Conservation (phyloP, 2,797 vertebrate genomes). For the Chloroceryle inda region DNA sequence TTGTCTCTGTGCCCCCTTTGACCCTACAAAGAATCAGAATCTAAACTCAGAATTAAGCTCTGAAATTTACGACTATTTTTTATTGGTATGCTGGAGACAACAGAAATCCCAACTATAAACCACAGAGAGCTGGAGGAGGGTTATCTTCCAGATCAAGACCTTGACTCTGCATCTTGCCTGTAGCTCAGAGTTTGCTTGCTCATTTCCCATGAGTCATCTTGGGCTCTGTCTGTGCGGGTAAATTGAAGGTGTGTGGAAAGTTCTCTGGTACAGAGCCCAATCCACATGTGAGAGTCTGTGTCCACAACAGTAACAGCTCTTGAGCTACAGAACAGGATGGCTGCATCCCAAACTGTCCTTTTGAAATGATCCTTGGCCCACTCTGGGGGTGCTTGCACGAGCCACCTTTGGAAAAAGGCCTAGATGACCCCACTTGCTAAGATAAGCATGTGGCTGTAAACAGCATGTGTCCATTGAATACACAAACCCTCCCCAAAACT, state of each 20-base stretch:
- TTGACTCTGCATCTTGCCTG: conserved; percentile 20
- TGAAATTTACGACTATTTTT: neutral
- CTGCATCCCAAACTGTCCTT: neutral
- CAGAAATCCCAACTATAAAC: conserved; percentile 21
- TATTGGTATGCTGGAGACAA: neutral
- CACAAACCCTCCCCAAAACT: neutral
- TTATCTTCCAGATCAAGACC: conserved; percentile 42
- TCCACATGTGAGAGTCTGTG: neutral
- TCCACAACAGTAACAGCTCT: neutral
- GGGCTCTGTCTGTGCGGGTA: neutral
- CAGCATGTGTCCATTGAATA: neutral
- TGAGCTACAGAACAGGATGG: neutral
- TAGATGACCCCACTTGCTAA: neutral
- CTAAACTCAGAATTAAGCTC: conserved; percentile 1
- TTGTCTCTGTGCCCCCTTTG: neutral
- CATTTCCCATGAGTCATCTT: neutral
- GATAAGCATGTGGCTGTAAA: neutral
- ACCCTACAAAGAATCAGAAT: neutral
- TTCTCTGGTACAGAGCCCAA: neutral
- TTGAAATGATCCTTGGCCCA: neutral
- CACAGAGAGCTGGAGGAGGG: neutral
- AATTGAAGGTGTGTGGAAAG: conserved; percentile 38
- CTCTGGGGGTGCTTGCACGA: neutral
- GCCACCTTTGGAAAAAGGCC: neutral
- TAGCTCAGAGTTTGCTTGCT: conserved; percentile 7